phyloP scores from a whole-genome alignment of 2,113 vertebrate species.

The Emydura subglobosa region DNA sequence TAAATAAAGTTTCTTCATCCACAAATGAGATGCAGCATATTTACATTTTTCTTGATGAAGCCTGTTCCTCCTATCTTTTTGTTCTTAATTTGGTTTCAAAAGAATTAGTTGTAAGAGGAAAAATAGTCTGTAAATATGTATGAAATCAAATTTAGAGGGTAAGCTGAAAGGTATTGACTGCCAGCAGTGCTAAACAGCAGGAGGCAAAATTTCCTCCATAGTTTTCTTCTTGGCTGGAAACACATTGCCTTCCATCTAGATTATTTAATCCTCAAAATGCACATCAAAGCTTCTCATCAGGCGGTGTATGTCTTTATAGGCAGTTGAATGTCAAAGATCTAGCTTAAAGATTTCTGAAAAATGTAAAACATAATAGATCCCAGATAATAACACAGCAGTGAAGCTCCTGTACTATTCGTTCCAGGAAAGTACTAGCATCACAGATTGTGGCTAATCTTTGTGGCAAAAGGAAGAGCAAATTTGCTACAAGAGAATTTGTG shows the following conservation, averaged over 20 bases:
- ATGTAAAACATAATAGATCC: constrained; percentile 94
- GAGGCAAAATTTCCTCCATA: constrained; percentile 91
- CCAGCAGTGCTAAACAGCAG: constrained; percentile 86
- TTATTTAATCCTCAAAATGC: constrained; percentile 98
- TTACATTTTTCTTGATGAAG: constrained; percentile 88
- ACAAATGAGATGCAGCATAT: constrained; percentile 87
- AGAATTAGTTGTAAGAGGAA: constrained; percentile 86
- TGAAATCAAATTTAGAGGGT: constrained; percentile 87
- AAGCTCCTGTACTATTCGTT: constrained; percentile 81
- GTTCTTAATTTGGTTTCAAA: constrained; percentile 87
- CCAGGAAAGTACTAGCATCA: constrained; percentile 75
- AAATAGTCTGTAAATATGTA: constrained; percentile 88
- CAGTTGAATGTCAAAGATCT: constrained; percentile 92
- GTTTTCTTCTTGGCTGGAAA: constrained; percentile 90
- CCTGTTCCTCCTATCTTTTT: constrained; percentile 85
- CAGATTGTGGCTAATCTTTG: constrained; percentile 76
- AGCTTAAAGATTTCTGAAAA: constrained; percentile 91
- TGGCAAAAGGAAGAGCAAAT: constrained; percentile 73
- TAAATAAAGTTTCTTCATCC: constrained; percentile 83
- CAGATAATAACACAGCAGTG: constrained; percentile 90
- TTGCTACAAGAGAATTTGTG: constrained; percentile 52
- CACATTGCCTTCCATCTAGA: constrained; percentile 92
- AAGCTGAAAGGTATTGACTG: constrained; percentile 89
- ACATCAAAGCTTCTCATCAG: constrained; percentile 94
- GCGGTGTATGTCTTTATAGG: constrained; percentile 90